Evolutionary conservation across 2,113 vertebrate species (phyloP), one percentile per base, ranked within the genome.

Genomic region (Dolichallabes microphthalmus): DNA sequence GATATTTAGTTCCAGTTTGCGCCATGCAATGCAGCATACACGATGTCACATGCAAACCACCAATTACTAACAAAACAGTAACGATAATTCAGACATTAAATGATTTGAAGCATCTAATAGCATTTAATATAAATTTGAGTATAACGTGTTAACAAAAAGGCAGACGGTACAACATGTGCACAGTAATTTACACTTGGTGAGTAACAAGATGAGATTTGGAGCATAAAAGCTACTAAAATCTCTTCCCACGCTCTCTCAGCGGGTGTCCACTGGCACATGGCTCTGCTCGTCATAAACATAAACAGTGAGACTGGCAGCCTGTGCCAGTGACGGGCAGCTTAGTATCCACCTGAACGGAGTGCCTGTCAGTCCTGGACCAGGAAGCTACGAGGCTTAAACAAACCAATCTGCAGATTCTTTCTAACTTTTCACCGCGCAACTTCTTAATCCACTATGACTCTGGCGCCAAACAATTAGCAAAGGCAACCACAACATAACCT

Each of bases 271-370:
- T 85, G 85, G 84, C 82, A 88, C 83, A 83, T 76, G 69, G 57
- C 82, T 71, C 35, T 35, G 63, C 80, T 86, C 82, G 22, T 82
- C 77, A 81, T 84, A 88, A 88, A 88, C 82, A 88, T 83, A 86
- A 86, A 86, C 78, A 86, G n/a, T 76, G 52, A 58, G 79, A 83
- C 74, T 83, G 84, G 77, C 86, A 82, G 69, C 50, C n/a, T 84
- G 66, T 58, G 69, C 82, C 84, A 82, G 61, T 76, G 63, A 69
- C 27, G 19, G 79, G 55, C 63, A 69, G 32, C 66, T 73, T 61
- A 63, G 84, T 82, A 80, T 71, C 64, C 66, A 69, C 55, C 77
- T 58, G 84, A 82, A 73, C 30, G n/a, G 66, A 66, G 39, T 63
- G 61, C 79, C 82, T 66, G 82, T 77, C 81, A 81, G 77, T 73